Conservation (phyloP, 2,888 invertebrate species). For the Podotricha telesiphe region DNA sequence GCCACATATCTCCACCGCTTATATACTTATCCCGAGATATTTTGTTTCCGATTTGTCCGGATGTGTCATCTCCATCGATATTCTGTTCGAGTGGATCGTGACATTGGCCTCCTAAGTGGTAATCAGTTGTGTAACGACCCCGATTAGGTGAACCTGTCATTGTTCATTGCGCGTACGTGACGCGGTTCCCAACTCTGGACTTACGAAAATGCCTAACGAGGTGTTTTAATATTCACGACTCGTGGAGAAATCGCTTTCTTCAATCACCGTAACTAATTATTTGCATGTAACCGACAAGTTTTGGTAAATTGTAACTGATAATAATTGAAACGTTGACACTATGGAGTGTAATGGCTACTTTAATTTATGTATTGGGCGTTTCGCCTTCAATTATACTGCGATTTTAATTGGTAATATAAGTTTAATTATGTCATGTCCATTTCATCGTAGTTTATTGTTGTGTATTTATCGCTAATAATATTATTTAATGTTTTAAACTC, state of each 20-base stretch:
- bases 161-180: constrained; percentile 70
- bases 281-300: constrained; percentile 52
- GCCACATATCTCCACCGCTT: constrained; percentile 53
- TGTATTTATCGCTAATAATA: background rate
- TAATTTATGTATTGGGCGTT: constrained; percentile 23
- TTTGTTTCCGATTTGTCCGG: constrained; percentile 71
- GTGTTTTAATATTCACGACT: constrained; percentile 73
- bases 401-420: constrained; percentile 17
- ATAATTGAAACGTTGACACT: constrained; percentile 19
- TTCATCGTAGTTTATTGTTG: background rate
- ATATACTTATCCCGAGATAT: constrained; percentile 63
- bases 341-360: constrained; percentile 3
- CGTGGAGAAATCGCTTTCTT: constrained; percentile 65
- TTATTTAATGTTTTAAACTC: background rate
- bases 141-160: constrained; percentile 76
- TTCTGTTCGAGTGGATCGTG: constrained; percentile 68
- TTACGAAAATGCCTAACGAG: constrained; percentile 64
- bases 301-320: constrained; percentile 29
- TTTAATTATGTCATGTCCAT: constrained; percentile 23
- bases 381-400: constrained; percentile 4
- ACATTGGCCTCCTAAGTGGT: constrained; percentile 78
- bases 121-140: constrained; percentile 70
- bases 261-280: constrained; percentile 58
- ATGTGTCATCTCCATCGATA: constrained; percentile 75
- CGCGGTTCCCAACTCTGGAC: constrained; percentile 56